Conservation (phyloP, 2,888 invertebrate genomes). For the Ypsolopha scabrella region DNA sequence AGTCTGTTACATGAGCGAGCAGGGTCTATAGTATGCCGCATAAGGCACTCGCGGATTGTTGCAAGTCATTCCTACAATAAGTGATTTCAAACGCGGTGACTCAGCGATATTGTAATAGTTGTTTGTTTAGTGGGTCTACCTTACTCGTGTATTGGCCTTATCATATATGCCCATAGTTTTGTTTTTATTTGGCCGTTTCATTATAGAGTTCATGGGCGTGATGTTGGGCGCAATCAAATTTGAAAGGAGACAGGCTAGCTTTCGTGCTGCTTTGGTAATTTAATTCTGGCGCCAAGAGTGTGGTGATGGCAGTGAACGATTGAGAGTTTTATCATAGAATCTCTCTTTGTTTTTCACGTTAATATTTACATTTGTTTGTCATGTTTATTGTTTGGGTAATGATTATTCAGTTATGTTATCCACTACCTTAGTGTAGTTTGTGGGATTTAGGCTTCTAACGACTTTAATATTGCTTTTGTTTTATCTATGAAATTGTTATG, state of each 20-base stretch:
- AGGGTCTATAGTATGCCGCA: slow-evolving; percentile 24
- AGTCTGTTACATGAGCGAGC: neutral
- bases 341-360: no score
- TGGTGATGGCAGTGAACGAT: slow-evolving; percentile 37
- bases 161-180: slow-evolving; percentile 70
- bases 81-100: slow-evolving; percentile 67
- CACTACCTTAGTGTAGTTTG: no score
- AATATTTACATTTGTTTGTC: no score
- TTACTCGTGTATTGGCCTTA: slow-evolving; percentile 68
- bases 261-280: slow-evolving; percentile 54
- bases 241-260: slow-evolving; percentile 62
- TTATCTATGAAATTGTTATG: no score
- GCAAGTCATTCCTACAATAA: slow-evolving; percentile 68
- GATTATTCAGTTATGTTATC: no score
- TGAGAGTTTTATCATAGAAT: no score
- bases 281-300: slow-evolving; percentile 52
- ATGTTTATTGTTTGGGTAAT: no score
- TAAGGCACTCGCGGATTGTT: slow-evolving; percentile 46
- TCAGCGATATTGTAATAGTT: slow-evolving; percentile 62
- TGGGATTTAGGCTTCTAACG: no score
- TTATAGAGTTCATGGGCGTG: slow-evolving; percentile 69
- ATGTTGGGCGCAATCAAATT: slow-evolving; percentile 67
- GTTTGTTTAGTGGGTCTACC: slow-evolving; percentile 70
- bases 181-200: slow-evolving; percentile 65
- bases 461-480: no score